Evolutionary conservation across 2,888 invertebrate genomes (phyloP), one percentile per base, ranked within the genome.

Genomic region (Drosophila putrida): DNA sequence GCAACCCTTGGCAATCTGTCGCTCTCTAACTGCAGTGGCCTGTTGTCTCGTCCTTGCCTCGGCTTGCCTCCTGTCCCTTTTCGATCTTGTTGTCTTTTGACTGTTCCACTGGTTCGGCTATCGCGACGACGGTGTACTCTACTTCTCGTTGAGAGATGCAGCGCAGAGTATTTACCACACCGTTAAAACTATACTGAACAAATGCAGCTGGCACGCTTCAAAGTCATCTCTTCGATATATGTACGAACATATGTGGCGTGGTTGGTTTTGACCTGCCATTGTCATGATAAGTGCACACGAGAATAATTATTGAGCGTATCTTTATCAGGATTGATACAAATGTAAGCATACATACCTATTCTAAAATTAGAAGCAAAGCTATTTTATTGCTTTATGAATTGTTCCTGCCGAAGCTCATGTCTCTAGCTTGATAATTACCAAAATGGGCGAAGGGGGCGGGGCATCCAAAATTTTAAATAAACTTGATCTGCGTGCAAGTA

Each of bases 151-250:
- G 5, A 27, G 2, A n/a, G 6, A 6, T 10, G 13, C 6, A 11
- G 11, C 3, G 74, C 54, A 86, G 86, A 49, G 67, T 15, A 71
- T 82, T 59, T 0, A 15, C 0, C 8, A 6, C 20, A 6, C 15
- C 11, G 15, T 27, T 15, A 4, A 13, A 9, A 25, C 54, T 59
- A 10, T n/a, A 4, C 4, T 13, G 15, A 35, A 15, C 77, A 71
- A 77, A 83, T 81, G 83, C 83, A 83, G 83, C 83, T 83, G 83
- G 83, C 83, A 86, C 83, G 83, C 83, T 83, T 83, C 82, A 69
- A 83, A 79, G 51, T 41, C 73, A 76, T 74, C 83, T 76, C 72
- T 75, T 77, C 81, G 75, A 77, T 81, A 63, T n/a, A n/a, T n/a
- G n/a, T n/a, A n/a, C n/a, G n/a, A 20, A 20, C 20, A 20, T 71